Conservation (phyloP, 35 echinoderm and acorn worm species). For the Amphiura filiformis region DNA sequence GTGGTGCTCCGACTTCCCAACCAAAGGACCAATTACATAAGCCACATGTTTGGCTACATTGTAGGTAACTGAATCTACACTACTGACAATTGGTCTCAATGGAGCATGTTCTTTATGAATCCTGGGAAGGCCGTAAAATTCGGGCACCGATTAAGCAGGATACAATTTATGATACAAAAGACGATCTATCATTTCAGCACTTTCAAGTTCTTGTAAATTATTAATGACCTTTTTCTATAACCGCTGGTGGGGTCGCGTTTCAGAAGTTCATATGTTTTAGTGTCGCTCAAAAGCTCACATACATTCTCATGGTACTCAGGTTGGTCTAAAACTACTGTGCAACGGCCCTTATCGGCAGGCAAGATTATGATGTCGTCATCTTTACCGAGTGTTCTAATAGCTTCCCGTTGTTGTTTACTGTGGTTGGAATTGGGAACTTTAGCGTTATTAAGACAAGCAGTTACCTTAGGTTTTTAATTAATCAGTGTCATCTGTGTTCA, state of each 20-base stretch:
- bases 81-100: too few species aligned
- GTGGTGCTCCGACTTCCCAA: too few species aligned
- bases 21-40: too few species aligned
- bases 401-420: too few species aligned
- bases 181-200: too few species aligned
- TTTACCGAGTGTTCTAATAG: too few species aligned
- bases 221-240: slow-evolving; percentile 7
- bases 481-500: neutral
- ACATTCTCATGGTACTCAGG: slow-evolving; percentile 6
- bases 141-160: too few species aligned
- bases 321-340: neutral
- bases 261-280: slow-evolving; percentile 6
- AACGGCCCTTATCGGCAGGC: slow-evolving; percentile 5
- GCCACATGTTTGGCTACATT: too few species aligned
- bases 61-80: too few species aligned
- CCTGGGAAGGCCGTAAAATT: too few species aligned
- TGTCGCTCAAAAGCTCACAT: slow-evolving; percentile 1
- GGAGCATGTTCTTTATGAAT: too few species aligned
- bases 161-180: too few species aligned
- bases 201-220: neutral
- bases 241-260: slow-evolving; percentile 13
- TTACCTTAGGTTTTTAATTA: neutral
- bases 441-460: neutral
- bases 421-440: neutral
- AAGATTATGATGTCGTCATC: neutral